A percentile compares a stretch with the other conserved stretches of the same genome.
These are phyloP conservation scores for Rhinatrema bivittatum DNA, from an alignment of 2,797 vertebrate genomes.

Conservation along the genomic window DNA sequence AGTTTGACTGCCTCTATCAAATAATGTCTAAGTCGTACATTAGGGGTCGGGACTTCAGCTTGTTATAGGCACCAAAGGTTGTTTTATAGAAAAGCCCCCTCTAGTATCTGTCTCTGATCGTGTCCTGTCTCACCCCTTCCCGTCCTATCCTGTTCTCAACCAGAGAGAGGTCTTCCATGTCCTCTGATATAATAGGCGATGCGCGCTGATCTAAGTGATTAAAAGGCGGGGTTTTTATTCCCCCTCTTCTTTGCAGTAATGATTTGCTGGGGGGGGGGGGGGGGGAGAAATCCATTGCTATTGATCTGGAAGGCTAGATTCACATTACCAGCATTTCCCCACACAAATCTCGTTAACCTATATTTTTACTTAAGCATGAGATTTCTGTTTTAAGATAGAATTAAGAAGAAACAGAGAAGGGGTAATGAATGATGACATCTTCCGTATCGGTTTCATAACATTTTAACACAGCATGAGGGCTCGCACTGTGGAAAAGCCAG, in stretches of 20 bases:
- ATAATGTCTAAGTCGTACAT: no score
- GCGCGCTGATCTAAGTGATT: constrained; percentile 13
- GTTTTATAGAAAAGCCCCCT: no score
- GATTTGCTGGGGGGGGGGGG: constrained; percentile 12
- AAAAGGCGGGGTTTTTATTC: not conserved
- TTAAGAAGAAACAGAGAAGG: constrained; percentile 46
- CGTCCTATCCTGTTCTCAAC: no score
- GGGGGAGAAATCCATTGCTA: constrained; percentile 38
- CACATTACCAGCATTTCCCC: constrained; percentile 26
- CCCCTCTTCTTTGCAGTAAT: not conserved
- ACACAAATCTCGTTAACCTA: constrained; percentile 18
- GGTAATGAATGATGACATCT: constrained; percentile 44
- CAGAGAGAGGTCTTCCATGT: no score
- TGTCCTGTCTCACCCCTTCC: no score
- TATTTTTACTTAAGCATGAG: constrained; percentile 23
- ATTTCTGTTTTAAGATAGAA: constrained; percentile 25
- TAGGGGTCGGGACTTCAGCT: no score
- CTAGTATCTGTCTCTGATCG: no score
- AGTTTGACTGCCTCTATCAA: no score
- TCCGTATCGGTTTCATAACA: constrained; percentile 31
- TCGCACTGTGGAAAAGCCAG: not conserved
- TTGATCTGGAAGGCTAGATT: constrained; percentile 34
- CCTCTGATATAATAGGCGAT: constrained; percentile 5
- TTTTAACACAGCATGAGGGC: constrained; percentile 42
- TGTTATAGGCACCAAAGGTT: no score